These are phyloP conservation scores for Nerophis ophidion DNA, from an alignment of 2,113 vertebrate species.

Conservation along the genomic window DNA sequence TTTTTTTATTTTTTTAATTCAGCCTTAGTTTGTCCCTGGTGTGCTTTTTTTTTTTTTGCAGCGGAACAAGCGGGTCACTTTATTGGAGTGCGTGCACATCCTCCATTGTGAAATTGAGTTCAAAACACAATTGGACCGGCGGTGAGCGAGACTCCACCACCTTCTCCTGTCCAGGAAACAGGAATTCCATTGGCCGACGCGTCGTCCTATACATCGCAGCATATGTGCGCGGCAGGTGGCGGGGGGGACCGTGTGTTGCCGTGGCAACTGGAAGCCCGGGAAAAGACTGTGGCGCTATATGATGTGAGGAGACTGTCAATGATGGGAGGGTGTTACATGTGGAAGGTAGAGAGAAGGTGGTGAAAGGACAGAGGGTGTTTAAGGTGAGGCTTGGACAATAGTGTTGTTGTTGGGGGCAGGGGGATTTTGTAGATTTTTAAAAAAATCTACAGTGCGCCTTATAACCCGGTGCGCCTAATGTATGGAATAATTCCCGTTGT, in stretches of 20 bases:
- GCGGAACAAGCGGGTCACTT: constrained; percentile 14
- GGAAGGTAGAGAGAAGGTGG: not conserved
- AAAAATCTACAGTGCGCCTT: too few species aligned
- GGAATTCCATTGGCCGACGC: constrained; percentile 23
- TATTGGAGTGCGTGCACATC: not conserved
- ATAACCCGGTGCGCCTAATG: too few species aligned
- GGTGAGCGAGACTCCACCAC: not conserved
- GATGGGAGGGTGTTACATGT: constrained; percentile 8
- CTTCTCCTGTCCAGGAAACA: not conserved
- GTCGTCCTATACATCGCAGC: constrained; percentile 21
- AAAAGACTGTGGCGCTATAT: constrained; percentile 15
- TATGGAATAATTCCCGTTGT: too few species aligned
- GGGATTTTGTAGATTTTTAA: too few species aligned
- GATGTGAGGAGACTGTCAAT: constrained; percentile 48
- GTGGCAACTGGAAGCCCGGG: constrained; percentile 35
- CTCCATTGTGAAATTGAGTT: not conserved
- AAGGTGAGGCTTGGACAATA: constrained; percentile 28
- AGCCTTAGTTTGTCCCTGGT: constrained; percentile 5
- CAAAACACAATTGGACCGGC: not conserved
- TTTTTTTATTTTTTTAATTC: not conserved
- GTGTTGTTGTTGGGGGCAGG: not conserved
- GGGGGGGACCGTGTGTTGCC: constrained; percentile 27
- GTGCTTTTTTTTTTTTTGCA: constrained; percentile 10
- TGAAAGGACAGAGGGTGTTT: constrained; percentile 21
- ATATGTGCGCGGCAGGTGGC: constrained; percentile 29